Evolutionary conservation across 2,797 vertebrate genomes (phyloP), one percentile per base, ranked within the genome.

Genomic region (Rhinella marina): DNA sequence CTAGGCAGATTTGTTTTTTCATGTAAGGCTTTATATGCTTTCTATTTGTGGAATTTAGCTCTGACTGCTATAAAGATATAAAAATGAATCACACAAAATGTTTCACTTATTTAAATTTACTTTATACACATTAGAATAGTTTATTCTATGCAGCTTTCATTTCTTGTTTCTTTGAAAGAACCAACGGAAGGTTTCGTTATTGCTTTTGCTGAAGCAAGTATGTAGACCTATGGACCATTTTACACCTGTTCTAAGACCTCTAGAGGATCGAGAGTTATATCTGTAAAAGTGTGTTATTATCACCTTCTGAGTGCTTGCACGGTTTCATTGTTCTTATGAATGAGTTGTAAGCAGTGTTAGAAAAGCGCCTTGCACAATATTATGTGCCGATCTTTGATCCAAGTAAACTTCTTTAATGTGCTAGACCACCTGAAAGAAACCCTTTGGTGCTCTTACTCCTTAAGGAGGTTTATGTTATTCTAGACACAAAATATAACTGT

Each of bases 281-380:
- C 56, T 82, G 21, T 50, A 82, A 82, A 68, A 82, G 41, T 48
- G 48, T 52, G 41, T 19, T 82, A 82, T 82, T 81, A 81, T 81
- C 79, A 81, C 57, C 79, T 81, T 62, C 61, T 9, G 12, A 81
- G 29, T 64, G 57, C 25, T 32, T 10, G 56, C 14, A 12, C 79
- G n/a, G 29, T n/a, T 41, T n/a, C 29, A 3, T 62, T 41, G 29
- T 81, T 81, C 29, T 64, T 62, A 48, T 81, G 57, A 32, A 48
- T 81, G 57, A 62, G 57, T 59, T 61, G 29, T 56, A 78, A 32
- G 25, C n/a, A 77, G 52, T 19, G 54, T 57, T 57, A 17, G 12
- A 79, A 79, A 79, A 57, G 56, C 56, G 3, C 41, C 41, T 73
- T 73, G 16, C 48, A 73, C 70, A 73, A 70, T 48, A 73, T 73